Conservation (phyloP, 2,113 vertebrate genomes). For the Suricata suricatta region DNA sequence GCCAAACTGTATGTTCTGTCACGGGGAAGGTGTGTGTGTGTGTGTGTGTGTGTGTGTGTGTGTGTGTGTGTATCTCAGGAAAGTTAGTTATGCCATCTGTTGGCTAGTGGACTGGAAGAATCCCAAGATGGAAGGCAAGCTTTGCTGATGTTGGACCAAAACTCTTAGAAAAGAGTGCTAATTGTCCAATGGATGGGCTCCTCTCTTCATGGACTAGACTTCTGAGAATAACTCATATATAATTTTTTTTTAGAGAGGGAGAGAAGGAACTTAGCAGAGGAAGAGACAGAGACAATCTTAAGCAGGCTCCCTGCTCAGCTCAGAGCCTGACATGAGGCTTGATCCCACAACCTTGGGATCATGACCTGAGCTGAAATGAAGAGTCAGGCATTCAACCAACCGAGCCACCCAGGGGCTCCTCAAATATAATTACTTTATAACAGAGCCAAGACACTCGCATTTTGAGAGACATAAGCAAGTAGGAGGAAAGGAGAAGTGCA, state of each 20-base stretch:
- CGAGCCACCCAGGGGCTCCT: no score
- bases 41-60: background rate
- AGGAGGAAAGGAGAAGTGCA: background rate
- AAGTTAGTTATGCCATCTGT: background rate
- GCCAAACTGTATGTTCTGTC: background rate
- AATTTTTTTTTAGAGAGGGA: background rate
- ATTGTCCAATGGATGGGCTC: background rate
- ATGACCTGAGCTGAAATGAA: no score
- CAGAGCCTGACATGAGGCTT: no score
- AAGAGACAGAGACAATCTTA: no score
- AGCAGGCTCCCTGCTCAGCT: no score
- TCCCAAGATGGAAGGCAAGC: background rate
- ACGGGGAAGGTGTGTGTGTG: background rate
- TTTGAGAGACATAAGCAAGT: background rate
- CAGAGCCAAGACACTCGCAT: background rate
- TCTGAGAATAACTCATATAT: background rate
- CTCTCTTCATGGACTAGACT: background rate
- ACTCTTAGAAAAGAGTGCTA: slow-evolving; percentile 1
- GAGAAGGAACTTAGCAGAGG: no score
- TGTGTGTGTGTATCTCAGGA: background rate
- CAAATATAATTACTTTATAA: slow-evolving; percentile 10
- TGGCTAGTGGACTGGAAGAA: background rate
- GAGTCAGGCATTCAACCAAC: no score
- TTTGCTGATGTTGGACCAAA: background rate
- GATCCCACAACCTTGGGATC: no score